Base-by-base conservation (phyloP, 2,888 invertebrate species). In the Isoperla grammatica region DNA sequence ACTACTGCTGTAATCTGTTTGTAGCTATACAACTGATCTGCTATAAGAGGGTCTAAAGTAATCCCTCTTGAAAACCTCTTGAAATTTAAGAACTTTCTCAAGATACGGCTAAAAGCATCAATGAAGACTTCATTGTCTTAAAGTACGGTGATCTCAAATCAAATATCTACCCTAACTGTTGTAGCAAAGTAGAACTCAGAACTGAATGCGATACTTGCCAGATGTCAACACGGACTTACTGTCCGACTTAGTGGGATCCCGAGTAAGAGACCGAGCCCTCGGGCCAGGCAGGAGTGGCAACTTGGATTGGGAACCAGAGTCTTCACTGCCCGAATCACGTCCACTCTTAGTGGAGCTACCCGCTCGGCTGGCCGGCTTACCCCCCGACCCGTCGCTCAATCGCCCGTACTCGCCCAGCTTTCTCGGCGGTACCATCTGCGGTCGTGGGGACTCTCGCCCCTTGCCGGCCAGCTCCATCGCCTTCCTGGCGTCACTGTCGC, bases 361-460 rank as follows among this genome's bases (percentile, higher is more conserved):
- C n/a, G 48, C n/a, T 15, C 58, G 37, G 50, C 48, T 53, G 15
- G 29, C 42, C 19, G 56, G 48, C 37, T 63, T 57, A 17, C 58
- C 53, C 46, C 68, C 63, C 17, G 72, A 77, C 57, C 79, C 78
- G 56, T 81, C 81, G 63, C 80, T 79, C 53, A 82, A 70, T 50
- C 82, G 72, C 1, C 81, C 81, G 67, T 82, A 83, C 63, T 82
- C 82, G 13, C 80, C 81, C 56, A 80, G 72, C 63, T 81, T 78
- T 56, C 79, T 70, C 8, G 81, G 79, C 8, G 79, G 75, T 40
- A 79, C 79, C 60, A 80, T 77, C 59, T 80, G 64, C 17, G 79
- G 79, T 9, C 80, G 74, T 45, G 80, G 78, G 3, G 75, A 83
- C 63, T 82, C 82, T n/a, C 80, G 81, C 55, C 80, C 72, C 63